Conservation (phyloP, 53 echinoderm and acorn worm species). For the Echinarachnius parma region DNA sequence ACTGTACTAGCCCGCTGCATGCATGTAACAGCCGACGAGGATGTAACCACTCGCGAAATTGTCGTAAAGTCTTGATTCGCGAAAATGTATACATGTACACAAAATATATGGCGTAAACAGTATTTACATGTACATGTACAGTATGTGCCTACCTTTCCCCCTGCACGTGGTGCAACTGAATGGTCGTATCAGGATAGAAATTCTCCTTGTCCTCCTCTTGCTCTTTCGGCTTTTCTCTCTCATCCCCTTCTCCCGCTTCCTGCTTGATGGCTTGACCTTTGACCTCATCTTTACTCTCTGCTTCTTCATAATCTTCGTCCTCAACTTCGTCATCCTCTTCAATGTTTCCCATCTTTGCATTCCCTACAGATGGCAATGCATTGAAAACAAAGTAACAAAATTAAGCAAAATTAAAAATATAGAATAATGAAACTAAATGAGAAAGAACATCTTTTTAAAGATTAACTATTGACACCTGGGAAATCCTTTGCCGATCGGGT, state of each 20-base stretch:
- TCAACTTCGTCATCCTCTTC: constrained; percentile 5
- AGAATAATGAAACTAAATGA: too few relatives aligned
- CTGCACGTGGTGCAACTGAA: constrained; percentile 77
- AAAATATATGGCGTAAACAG: too few relatives aligned
- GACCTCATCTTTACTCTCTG: neutral
- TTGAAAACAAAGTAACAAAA: neutral
- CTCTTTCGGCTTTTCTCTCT: constrained; percentile 14
- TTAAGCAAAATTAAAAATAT: too few relatives aligned
- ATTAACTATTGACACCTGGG: too few relatives aligned
- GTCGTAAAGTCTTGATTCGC: too few relatives aligned
- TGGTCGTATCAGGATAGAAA: constrained; percentile 80
- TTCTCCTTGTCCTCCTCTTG: constrained; percentile 64
- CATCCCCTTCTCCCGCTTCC: neutral
- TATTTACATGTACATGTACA: neutral
- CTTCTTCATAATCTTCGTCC: constrained; percentile 15
- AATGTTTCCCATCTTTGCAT: neutral
- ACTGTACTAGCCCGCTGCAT: too few relatives aligned
- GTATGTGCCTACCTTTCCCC: constrained; percentile 67
- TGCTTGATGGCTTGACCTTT: neutral
- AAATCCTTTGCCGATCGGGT: too few relatives aligned
- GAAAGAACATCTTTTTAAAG: too few relatives aligned
- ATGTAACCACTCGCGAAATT: too few relatives aligned
- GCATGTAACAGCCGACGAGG: too few relatives aligned
- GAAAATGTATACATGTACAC: too few relatives aligned
- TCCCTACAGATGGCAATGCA: neutral